Evolutionary conservation across 2,888 invertebrate genomes (phyloP).

Genomic region (Furcula furcula): DNA sequence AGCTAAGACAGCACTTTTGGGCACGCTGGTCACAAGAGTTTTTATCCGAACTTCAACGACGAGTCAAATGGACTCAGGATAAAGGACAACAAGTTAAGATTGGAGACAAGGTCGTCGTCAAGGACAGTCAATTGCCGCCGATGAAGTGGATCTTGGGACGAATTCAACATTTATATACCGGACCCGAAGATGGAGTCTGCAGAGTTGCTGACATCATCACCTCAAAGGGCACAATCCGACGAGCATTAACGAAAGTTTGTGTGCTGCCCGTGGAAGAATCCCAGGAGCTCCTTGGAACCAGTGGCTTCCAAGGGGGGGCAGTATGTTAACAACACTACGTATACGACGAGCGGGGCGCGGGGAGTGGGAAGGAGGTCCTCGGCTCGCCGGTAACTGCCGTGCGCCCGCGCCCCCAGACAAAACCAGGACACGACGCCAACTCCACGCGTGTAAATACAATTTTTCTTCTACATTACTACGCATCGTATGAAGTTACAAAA

Average conservation of each 20-base stretch:
- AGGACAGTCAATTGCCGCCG: slow-evolving; percentile 3
- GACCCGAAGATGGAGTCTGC: slow-evolving; percentile 3
- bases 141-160: slow-evolving; percentile 9
- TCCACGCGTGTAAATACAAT: too few relatives aligned
- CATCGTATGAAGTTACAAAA: too few relatives aligned
- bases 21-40: slow-evolving; percentile 19
- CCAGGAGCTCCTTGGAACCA: background rate
- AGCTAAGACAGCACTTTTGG: slow-evolving; percentile 28
- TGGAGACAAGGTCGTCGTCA: slow-evolving; percentile 5
- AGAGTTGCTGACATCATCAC: slow-evolving; percentile 5
- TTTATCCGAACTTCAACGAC: slow-evolving; percentile 24
- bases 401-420: too few relatives aligned
- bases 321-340: too few relatives aligned
- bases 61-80: slow-evolving; percentile 28
- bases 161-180: background rate
- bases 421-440: too few relatives aligned
- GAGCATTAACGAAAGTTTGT: slow-evolving; percentile 4
- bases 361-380: too few relatives aligned
- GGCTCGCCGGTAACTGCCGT: too few relatives aligned
- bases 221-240: slow-evolving; percentile 2
- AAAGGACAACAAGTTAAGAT: background rate
- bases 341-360: too few relatives aligned
- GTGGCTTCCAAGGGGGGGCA: background rate
- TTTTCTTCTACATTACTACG: too few relatives aligned
- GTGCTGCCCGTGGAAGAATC: background rate